Evolutionary conservation across 2,113 vertebrate species (phyloP), one percentile per base, ranked within the genome.

Genomic region (Leuciscus idus): DNA sequence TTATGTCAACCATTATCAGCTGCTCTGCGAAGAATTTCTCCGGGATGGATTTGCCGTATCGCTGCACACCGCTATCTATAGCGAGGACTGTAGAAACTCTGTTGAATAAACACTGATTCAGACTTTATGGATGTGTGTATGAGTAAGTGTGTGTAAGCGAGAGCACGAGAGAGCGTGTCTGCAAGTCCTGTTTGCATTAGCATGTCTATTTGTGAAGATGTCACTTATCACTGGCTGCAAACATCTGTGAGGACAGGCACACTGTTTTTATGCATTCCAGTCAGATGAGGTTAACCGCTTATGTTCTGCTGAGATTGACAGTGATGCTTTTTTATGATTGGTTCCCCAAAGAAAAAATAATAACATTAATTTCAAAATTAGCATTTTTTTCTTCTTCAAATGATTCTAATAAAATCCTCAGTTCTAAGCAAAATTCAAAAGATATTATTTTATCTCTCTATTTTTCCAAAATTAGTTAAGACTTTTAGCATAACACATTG

Each of bases 241-340:
- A 90, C 88, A 89, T 77, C 84, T 81, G 85, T 43, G 33, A 57
- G 76, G 76, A 52, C 76, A 75, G 77, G 66, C 72, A 57, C 30
- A 43, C 70, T 33, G 75, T 68, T 83, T 57, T 88, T 85, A 86
- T 59, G 84, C 74, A 46, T 36, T 70, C 46, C 57, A 80, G 79
- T 88, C 52, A 86, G 70, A 85, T 66, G 78, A 84, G 76, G 84
- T 74, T 86, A 86, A 88, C 72, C 0, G 4, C 33, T 74, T 6
- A 26, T 74, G 12, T 74, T 48, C 39, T 48, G 72, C 12, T 23
- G 39, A 48, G 23, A 70, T 10, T 68, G 30, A 68, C 6, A 7
- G 57, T 68, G 9, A 21, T 21, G 66, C 5, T 36, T 13, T 46
- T 73, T n/a, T 6, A 74, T 46, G 2, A 13, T 74, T 15, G 39